A percentile compares a stretch with the other conserved stretches of the same genome.
phyloP scores from a whole-genome alignment of 2,797 vertebrate genomes.

The Notamacropus eugenii region DNA sequence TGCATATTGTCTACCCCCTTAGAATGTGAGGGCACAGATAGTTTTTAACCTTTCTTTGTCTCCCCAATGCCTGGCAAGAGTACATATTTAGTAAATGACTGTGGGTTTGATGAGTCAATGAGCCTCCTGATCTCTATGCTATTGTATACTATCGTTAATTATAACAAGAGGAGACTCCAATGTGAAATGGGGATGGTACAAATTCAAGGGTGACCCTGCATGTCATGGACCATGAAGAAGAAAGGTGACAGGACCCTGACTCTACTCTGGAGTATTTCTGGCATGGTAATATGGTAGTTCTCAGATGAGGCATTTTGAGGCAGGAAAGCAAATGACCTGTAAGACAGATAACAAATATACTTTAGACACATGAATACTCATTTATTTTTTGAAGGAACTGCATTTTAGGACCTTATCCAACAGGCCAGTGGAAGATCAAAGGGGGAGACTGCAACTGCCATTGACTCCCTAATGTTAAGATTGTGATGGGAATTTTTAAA shows the following conservation, averaged over 20 bases:
- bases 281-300: neutral
- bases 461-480: neutral
- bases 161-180: neutral
- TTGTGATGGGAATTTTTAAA: neutral
- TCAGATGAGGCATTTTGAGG: conserved; percentile 8
- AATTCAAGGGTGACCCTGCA: neutral
- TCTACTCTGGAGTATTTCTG: neutral
- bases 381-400: neutral
- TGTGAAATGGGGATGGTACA: neutral
- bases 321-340: neutral
- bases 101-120: neutral
- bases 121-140: neutral
- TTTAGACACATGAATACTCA: neutral
- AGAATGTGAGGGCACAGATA: neutral
- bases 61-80: neutral
- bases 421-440: neutral
- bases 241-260: neutral
- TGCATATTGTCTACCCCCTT: neutral
- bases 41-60: neutral
- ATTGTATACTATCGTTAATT: too few species aligned
- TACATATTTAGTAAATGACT: neutral
- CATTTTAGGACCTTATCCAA: neutral
- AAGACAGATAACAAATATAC: neutral
- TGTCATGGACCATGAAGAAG: neutral
- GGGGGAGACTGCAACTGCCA: neutral